These are phyloP conservation scores for Smutsia gigantea DNA, from an alignment of 2,797 vertebrate species.

Conservation along the genomic window DNA sequence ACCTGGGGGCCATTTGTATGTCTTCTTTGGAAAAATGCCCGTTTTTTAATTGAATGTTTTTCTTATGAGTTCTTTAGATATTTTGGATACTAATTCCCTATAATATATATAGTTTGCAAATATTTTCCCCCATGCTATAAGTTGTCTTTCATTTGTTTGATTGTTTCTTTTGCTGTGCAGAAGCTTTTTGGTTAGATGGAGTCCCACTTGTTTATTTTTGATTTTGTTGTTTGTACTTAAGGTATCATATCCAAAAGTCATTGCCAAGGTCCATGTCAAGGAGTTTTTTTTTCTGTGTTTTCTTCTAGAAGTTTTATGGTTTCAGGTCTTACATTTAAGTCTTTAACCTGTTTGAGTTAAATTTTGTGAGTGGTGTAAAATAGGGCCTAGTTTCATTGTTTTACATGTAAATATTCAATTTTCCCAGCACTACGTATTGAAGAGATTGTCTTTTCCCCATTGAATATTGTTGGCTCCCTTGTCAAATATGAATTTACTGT, in stretches of 20 bases:
- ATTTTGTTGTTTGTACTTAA: not conserved
- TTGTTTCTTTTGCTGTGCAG: not conserved
- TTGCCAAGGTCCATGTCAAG: not conserved
- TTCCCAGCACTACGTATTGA: not conserved
- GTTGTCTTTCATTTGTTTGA: not conserved
- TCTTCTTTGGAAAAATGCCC: not conserved
- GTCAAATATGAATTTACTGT: too few species aligned
- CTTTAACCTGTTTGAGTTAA: not conserved
- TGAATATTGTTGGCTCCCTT: too few species aligned
- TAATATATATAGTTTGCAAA: not conserved
- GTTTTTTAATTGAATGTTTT: not conserved
- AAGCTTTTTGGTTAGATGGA: not conserved
- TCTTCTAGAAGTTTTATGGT: not conserved
- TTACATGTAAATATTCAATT: not conserved
- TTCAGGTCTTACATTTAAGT: not conserved
- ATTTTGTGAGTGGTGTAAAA: not conserved
- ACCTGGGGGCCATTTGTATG: not conserved
- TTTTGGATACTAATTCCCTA: not conserved
- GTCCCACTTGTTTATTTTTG: not conserved
- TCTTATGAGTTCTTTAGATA: not conserved
- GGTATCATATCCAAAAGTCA: not conserved
- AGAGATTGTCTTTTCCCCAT: not conserved
- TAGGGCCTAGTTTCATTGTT: not conserved
- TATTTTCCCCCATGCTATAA: not conserved
- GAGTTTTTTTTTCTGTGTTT: not conserved